A percentile compares a stretch with the other conserved stretches of the same genome.
phyloP scores from a whole-genome alignment of 2,888 invertebrate species.

The Heliconius charithonia region DNA sequence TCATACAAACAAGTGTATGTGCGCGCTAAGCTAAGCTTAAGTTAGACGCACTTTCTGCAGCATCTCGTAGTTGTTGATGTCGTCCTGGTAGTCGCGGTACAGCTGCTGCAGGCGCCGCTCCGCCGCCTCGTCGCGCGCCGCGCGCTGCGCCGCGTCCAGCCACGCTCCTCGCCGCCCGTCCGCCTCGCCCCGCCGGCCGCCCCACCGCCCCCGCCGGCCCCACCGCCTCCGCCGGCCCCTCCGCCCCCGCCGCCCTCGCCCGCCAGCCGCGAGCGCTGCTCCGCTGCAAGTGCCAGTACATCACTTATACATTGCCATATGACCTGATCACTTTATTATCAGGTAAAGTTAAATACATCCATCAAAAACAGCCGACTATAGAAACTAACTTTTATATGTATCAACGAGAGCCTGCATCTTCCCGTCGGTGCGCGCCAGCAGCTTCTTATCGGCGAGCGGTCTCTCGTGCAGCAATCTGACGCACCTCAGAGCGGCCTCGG shows the following conservation, averaged over 20 bases:
- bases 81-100: slow-evolving; percentile 91
- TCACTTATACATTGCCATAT: neutral
- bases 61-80: slow-evolving; percentile 87
- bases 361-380: neutral
- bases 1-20: no score
- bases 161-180: slow-evolving; percentile 75
- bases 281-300: slow-evolving; percentile 53
- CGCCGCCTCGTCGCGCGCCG: slow-evolving; percentile 89
- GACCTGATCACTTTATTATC: no score
- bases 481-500: slow-evolving; percentile 97
- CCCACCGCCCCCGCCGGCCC: slow-evolving; percentile 47
- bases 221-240: slow-evolving; percentile 42
- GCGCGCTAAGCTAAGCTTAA: no score
- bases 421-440: slow-evolving; percentile 98
- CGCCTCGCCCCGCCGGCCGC: no score
- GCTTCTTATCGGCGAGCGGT: slow-evolving; percentile 94
- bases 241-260: neutral
- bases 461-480: slow-evolving; percentile 96
- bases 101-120: slow-evolving; percentile 91
- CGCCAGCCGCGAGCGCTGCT: slow-evolving; percentile 62
- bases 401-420: slow-evolving; percentile 97
- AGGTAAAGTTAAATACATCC: no score
- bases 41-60: slow-evolving; percentile 84
- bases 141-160: slow-evolving; percentile 90
- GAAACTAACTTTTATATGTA: slow-evolving; percentile 93